Percentiles rank a stretch among this genome's conserved stretches.
Evolutionary conservation across 2,797 vertebrate species (phyloP).

Genomic region (Anabacerthia variegaticeps): DNA sequence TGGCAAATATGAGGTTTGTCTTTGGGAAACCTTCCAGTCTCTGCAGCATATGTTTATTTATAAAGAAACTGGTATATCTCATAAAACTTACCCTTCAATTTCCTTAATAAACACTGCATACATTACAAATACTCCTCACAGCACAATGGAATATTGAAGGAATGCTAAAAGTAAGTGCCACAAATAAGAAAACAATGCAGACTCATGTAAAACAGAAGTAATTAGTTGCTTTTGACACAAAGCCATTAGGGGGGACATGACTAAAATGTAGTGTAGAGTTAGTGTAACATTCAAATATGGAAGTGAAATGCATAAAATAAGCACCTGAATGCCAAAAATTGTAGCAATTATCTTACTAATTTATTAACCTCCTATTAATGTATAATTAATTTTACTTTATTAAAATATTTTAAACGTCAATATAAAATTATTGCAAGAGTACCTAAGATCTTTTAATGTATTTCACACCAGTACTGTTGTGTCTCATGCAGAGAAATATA

Average conservation of each 20-base stretch:
- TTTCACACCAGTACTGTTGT: background rate
- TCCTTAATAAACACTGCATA: background rate
- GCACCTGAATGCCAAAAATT: background rate
- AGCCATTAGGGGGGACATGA: background rate
- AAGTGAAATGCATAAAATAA: background rate
- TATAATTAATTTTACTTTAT: background rate
- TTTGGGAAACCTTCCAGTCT: background rate
- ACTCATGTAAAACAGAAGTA: background rate
- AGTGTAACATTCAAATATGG: background rate
- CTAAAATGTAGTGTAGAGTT: background rate
- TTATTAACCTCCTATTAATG: background rate
- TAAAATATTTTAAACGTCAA: background rate
- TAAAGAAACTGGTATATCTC: background rate
- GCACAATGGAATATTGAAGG: background rate
- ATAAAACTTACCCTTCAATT: background rate
- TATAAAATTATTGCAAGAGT: background rate
- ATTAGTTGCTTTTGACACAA: background rate
- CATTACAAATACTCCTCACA: background rate
- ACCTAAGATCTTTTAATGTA: background rate
- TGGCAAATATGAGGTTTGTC: background rate
- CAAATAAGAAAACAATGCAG: background rate
- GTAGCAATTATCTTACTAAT: background rate
- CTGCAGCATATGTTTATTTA: background rate
- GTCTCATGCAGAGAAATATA: background rate
- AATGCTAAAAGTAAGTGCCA: background rate